Conservation (phyloP, 2,113 vertebrate genomes). For the Lampris megalopsis region DNA sequence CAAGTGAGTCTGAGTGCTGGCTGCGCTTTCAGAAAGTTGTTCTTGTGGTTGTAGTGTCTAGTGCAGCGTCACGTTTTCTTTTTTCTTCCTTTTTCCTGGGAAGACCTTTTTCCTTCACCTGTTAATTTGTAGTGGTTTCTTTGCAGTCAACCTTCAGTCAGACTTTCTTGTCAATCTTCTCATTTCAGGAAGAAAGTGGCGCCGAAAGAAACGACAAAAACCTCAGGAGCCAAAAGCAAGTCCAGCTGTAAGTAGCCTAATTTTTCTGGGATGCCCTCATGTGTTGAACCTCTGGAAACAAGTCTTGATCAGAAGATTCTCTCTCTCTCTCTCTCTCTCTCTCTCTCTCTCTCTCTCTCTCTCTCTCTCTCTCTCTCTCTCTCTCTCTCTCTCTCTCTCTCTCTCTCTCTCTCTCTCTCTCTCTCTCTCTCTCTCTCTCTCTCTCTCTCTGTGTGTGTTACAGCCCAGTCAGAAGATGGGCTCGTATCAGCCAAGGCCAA, state of each 20-base stretch:
- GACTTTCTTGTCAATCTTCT: background rate
- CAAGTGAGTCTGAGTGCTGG: slow-evolving; percentile 57
- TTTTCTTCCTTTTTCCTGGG: too few relatives aligned
- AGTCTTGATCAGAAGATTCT: too few relatives aligned
- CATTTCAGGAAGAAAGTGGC: slow-evolving; percentile 68
- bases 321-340: too few relatives aligned
- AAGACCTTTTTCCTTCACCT: too few relatives aligned
- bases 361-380: too few relatives aligned
- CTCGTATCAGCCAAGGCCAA: slow-evolving; percentile 70
- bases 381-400: too few relatives aligned
- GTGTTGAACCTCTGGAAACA: background rate
- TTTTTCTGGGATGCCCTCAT: accelerated
- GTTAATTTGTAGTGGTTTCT: too few relatives aligned
- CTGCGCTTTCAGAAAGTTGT: background rate
- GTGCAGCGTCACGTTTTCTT: background rate
- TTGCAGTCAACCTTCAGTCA: background rate
- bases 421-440: too few relatives aligned
- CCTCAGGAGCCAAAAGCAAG: slow-evolving; percentile 45
- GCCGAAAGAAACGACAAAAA: slow-evolving; percentile 46
- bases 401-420: too few relatives aligned
- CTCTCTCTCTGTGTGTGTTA: too few relatives aligned
- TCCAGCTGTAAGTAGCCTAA: slow-evolving; percentile 61
- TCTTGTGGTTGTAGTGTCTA: background rate
- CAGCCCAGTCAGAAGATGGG: slow-evolving; percentile 67
- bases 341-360: too few relatives aligned